Evolutionary conservation across 2,888 invertebrate species (phyloP).

Genomic region (Tillus elongatus): DNA sequence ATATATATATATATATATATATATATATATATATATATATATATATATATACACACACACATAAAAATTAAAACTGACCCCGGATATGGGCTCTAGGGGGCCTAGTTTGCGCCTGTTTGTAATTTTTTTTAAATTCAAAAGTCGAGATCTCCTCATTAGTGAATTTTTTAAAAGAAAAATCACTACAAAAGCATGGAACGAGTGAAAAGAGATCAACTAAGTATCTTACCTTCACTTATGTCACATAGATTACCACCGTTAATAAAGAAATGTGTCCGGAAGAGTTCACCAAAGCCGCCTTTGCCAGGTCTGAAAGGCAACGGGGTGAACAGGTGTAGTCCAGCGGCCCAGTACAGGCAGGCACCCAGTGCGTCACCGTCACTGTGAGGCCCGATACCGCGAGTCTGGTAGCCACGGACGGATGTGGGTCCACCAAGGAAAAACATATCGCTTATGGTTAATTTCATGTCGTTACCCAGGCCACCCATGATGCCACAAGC

Average conservation of each 20-base stretch:
- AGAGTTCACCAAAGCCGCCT: constrained; percentile 72
- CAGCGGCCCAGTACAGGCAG: constrained; percentile 76
- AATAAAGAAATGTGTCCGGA: constrained; percentile 81
- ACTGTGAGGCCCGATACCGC: constrained; percentile 78
- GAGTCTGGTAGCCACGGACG: constrained; percentile 76
- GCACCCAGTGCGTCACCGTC: constrained; percentile 71
- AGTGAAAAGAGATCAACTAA: too few species aligned
- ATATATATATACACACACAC: too few species aligned
- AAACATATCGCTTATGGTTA: constrained; percentile 63
- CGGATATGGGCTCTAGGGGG: too few species aligned
- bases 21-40: too few species aligned
- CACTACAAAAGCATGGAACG: too few species aligned
- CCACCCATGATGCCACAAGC: constrained; percentile 60
- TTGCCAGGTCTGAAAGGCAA: constrained; percentile 76
- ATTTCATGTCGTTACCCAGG: constrained; percentile 50
- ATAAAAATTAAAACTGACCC: too few species aligned
- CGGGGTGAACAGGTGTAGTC: constrained; percentile 80
- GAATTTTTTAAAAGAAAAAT: too few species aligned
- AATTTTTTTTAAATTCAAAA: too few species aligned
- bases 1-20: too few species aligned
- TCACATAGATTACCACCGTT: constrained; percentile 77
- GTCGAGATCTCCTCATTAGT: too few species aligned
- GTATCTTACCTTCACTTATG: constrained; percentile 44
- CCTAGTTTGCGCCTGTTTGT: too few species aligned
- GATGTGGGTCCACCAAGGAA: constrained; percentile 85